These are phyloP conservation scores for Holacanthella duospinosa DNA, from an alignment of 2,888 invertebrate genomes.

Conservation along the genomic window DNA sequence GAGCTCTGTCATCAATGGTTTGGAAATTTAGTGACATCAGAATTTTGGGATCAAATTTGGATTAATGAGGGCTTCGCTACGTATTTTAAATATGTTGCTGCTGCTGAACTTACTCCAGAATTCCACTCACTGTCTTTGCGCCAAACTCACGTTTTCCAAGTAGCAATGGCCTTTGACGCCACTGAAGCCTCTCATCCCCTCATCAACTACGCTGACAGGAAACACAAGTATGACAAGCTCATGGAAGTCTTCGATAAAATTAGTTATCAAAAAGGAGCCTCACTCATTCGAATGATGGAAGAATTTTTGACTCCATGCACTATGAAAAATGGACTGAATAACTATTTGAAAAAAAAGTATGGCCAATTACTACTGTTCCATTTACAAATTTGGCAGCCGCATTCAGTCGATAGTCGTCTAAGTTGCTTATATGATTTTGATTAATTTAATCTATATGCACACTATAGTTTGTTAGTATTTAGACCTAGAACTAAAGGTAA, in stretches of 20 bases:
- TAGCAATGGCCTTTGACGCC: neutral
- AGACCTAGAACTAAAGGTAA: too few relatives aligned
- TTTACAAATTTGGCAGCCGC: too few relatives aligned
- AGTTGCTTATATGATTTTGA: neutral
- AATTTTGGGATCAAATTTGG: constrained; percentile 61
- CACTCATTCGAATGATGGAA: constrained; percentile 10
- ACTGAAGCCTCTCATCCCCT: neutral
- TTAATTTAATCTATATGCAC: too few relatives aligned
- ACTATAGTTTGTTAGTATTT: too few relatives aligned
- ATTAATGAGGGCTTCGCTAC: constrained; percentile 62
- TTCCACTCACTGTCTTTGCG: neutral
- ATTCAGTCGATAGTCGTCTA: too few relatives aligned
- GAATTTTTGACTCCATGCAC: neutral
- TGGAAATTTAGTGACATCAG: constrained; percentile 58
- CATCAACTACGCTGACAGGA: neutral
- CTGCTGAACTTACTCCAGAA: constrained; percentile 41
- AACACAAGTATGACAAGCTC: neutral
- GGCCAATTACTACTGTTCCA: neutral
- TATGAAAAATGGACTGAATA: neutral
- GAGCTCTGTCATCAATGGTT: constrained; percentile 68
- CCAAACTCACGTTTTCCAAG: neutral
- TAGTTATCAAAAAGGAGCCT: constrained; percentile 6
- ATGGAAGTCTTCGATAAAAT: constrained; percentile 2
- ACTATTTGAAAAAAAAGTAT: neutral
- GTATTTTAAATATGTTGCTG: constrained; percentile 57